Conservation (phyloP, 2,113 vertebrate species). For the Phyllostomus hastatus region DNA sequence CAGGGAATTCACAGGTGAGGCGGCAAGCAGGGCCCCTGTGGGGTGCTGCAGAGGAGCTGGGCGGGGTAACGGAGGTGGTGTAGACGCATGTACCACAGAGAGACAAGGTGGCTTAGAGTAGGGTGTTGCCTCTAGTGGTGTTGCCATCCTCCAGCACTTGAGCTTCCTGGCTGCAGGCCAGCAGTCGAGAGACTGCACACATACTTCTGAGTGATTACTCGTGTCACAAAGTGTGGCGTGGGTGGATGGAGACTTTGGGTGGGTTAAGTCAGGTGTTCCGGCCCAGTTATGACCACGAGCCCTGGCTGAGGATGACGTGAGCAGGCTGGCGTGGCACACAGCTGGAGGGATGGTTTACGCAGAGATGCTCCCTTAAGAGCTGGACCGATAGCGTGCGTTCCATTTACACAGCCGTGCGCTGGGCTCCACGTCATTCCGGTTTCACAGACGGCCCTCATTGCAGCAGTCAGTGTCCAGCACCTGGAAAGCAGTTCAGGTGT, state of each 20-base stretch:
- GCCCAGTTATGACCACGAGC: neutral
- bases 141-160: neutral
- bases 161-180: neutral
- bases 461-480: neutral
- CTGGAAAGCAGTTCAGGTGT: neutral
- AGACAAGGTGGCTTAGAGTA: too few species aligned
- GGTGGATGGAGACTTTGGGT: too few species aligned
- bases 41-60: neutral
- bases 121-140: neutral
- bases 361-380: neutral
- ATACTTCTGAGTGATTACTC: neutral
- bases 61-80: too few species aligned
- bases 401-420: rapidly evolving
- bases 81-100: too few species aligned
- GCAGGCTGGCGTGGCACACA: neutral
- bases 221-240: neutral
- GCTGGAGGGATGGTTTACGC: neutral
- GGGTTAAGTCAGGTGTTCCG: neutral
- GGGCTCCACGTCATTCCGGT: neutral
- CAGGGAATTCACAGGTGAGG: neutral
- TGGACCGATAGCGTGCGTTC: neutral
- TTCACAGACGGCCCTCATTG: neutral
- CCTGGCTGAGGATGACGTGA: neutral
- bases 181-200: rapidly evolving
- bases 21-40: neutral